A percentile compares a stretch with the other conserved stretches of the same genome.
Conservation (phyloP, 2,113 vertebrate genomes). For the Tinamus guttatus region DNA sequence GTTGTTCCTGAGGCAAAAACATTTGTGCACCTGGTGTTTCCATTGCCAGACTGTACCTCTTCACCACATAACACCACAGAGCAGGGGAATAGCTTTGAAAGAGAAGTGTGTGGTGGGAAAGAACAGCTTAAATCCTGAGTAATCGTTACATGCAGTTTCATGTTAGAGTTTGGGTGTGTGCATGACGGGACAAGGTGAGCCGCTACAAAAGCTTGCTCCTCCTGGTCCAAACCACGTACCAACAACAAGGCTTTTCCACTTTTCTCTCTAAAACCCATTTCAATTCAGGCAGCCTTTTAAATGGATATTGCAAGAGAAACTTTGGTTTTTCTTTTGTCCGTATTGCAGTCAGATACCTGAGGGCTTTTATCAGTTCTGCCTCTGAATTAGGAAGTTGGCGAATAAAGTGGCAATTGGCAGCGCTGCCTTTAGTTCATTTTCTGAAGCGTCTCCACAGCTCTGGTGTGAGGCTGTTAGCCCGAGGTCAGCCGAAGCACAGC, state of each 20-base stretch:
- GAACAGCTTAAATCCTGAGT: not conserved
- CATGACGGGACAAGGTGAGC: rapidly evolving
- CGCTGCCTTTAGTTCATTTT: not conserved
- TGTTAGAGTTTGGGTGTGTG: rapidly evolving
- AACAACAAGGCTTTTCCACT: not conserved
- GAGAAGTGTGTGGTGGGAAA: not conserved
- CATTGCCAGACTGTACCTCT: not conserved
- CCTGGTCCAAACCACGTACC: not conserved
- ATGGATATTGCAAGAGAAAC: not conserved
- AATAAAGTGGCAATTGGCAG: not conserved
- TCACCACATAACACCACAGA: not conserved
- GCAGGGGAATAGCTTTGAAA: not conserved
- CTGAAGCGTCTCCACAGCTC: not conserved
- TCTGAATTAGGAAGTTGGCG: not conserved
- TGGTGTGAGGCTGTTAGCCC: not conserved
- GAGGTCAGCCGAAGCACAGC: too few species aligned
- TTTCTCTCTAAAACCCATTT: not conserved
- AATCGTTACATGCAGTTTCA: not conserved
- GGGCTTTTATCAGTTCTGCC: not conserved
- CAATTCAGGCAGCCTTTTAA: not conserved
- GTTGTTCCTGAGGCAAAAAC: not conserved
- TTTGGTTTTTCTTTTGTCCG: not conserved
- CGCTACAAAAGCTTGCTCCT: not conserved
- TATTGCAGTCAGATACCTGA: not conserved
- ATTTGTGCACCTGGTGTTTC: not conserved